These are phyloP conservation scores for Spinus pinus DNA, from an alignment of 2,797 vertebrate species.

Conservation along the genomic window DNA sequence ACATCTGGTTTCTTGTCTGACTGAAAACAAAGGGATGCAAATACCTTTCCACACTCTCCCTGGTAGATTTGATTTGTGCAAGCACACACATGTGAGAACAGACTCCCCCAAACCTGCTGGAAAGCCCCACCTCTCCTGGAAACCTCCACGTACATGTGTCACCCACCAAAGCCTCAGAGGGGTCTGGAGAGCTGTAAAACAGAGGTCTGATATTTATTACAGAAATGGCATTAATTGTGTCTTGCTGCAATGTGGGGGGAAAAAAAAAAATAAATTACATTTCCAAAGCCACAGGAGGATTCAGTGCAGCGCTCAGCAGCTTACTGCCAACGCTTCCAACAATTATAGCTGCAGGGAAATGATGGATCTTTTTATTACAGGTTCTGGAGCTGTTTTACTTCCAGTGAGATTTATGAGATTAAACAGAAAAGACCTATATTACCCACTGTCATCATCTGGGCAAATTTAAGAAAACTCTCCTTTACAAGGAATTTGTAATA, in stretches of 20 bases:
- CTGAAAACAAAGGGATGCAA: not conserved
- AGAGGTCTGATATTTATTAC: constrained; percentile 6
- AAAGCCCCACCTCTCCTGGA: not conserved
- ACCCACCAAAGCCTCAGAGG: not conserved
- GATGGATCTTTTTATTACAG: constrained; percentile 57
- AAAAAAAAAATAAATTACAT: not conserved
- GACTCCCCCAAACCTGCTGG: not conserved
- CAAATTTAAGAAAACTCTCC: constrained; percentile 1
- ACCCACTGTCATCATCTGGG: not conserved
- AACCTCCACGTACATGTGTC: not conserved
- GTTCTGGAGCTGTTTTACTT: constrained; percentile 54
- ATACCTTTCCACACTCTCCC: not conserved
- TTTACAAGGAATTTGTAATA: not conserved
- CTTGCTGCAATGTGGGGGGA: not conserved
- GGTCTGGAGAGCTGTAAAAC: constrained; percentile 6
- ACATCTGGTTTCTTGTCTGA: not conserved
- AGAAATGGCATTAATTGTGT: constrained; percentile 24
- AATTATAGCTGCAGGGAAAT: constrained; percentile 57
- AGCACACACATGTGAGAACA: not conserved
- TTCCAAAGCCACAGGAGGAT: constrained; percentile 35
- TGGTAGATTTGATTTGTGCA: not conserved
- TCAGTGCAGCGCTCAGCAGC: not conserved
- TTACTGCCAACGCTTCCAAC: constrained; percentile 19
- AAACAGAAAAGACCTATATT: constrained; percentile 25
- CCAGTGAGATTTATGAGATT: constrained; percentile 54